phyloP scores from a whole-genome alignment of 2,797 vertebrate species.

The Rallus crepitans region DNA sequence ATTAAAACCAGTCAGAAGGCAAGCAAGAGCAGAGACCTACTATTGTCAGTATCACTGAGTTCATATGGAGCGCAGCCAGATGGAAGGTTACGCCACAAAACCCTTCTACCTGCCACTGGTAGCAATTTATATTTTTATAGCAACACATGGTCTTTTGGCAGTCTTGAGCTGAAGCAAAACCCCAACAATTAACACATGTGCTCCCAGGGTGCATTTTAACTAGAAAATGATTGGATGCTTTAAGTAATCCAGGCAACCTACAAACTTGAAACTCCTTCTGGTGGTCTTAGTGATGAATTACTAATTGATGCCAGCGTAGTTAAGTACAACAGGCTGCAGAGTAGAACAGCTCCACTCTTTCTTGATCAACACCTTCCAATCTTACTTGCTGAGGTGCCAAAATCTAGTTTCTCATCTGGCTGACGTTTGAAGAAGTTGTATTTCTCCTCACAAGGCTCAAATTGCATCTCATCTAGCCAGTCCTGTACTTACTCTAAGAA shows the following conservation, averaged over 20 bases:
- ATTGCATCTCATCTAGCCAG: not conserved
- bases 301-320: not conserved
- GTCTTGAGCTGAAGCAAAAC: constrained; percentile 39
- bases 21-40: not conserved
- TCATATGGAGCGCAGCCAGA: not conserved
- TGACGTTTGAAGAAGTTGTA: not conserved
- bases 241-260: not conserved
- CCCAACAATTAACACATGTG: constrained; percentile 2
- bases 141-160: not conserved
- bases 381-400: not conserved
- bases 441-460: not conserved
- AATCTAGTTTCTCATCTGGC: not conserved
- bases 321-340: not conserved
- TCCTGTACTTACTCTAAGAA: not conserved
- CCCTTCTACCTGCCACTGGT: constrained; percentile 11
- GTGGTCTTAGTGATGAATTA: not conserved
- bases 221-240: not conserved
- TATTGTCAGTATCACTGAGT: not conserved
- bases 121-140: constrained; percentile 38
- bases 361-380: not conserved
- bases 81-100: not conserved
- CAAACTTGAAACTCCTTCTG: not conserved
- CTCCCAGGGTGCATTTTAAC: constrained; percentile 41
- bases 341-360: not conserved
- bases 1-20: not conserved